Base-by-base conservation (phyloP, 1,140 invertebrate species). In the Caerostris darwini region DNA sequence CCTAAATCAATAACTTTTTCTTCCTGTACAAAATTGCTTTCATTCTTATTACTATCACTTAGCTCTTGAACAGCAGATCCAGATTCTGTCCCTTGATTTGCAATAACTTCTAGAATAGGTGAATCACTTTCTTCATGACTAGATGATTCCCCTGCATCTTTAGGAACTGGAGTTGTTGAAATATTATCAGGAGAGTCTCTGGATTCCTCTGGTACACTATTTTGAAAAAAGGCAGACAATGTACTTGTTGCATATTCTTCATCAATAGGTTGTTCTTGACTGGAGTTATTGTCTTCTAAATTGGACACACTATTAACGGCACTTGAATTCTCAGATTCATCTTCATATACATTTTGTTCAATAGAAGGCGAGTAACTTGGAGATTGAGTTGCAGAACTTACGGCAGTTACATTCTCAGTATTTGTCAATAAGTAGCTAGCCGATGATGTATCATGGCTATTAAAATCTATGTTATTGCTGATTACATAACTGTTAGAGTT, bases 171-270 rank as follows among this genome's bases (percentile, higher is more conserved):
- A 34, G 64, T 34, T 50, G 71, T 50, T 61, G 67, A 54, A 8
- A 19, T 50, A 14, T 34, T 56, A 81, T 89, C 64, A 4, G 54
- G 14, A 54, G 50, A 12, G 56, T 81, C 87, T 19, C 53, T 56
- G 0, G 57, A 69, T 58, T 92, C 85, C 19, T 59, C 58, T 17
- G 34, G 61, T 59, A 86, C 82, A 69, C 34, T 69, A 53, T 56
- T 57, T 81, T 94, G 92, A 61, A 94, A 94, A 19, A 94, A 94
- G n/a, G 92, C 92, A 59, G 92, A 88, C 19, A 94, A 69, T 2
- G 86, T 88, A 89, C 92, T 94, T 56, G 77, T 3, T 59, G 53
- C 57, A 64, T 89, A 88, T 8, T 94, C 92, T 10, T 19, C 34
- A 81, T 87, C 92, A 53, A 7, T 8, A n/a, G 67, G 12, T 54